Evolutionary conservation across 2,888 invertebrate species (phyloP).

Genomic region (Diaphora mendica): DNA sequence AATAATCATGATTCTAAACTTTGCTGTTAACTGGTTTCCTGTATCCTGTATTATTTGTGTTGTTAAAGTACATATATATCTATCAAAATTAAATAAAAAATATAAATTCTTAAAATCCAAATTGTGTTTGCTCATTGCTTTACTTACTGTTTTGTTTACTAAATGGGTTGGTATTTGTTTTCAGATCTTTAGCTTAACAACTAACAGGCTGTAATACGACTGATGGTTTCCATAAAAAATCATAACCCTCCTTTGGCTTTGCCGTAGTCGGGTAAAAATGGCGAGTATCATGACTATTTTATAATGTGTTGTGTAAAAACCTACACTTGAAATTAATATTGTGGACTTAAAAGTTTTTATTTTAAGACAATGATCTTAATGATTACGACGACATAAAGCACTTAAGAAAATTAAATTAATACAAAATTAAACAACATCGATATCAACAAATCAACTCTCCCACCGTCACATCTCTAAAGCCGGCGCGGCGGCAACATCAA

Average conservation of each 20-base stretch:
- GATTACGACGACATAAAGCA: background rate
- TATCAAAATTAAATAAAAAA: background rate
- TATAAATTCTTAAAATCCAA: background rate
- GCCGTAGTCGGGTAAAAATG: too few species aligned
- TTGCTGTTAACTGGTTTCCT: background rate
- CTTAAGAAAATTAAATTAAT: background rate
- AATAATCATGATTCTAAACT: background rate
- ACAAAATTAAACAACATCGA: constrained; percentile 52
- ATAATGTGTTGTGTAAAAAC: background rate
- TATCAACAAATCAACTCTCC: constrained; percentile 52
- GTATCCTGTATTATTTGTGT: background rate
- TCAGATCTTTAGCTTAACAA: background rate
- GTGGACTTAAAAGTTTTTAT: background rate
- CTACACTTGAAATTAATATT: background rate
- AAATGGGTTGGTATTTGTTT: background rate
- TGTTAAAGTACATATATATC: background rate
- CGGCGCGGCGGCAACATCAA: constrained; percentile 84
- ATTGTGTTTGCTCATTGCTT: background rate
- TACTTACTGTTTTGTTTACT: background rate
- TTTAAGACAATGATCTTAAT: background rate
- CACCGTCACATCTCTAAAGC: constrained; percentile 66
- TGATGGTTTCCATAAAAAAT: background rate
- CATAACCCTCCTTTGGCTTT: too few species aligned
- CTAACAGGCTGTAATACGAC: background rate
- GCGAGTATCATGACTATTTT: background rate